These are phyloP conservation scores for Brienomyrus longianalis DNA, from an alignment of 2,113 vertebrate genomes.

Conservation along the genomic window DNA sequence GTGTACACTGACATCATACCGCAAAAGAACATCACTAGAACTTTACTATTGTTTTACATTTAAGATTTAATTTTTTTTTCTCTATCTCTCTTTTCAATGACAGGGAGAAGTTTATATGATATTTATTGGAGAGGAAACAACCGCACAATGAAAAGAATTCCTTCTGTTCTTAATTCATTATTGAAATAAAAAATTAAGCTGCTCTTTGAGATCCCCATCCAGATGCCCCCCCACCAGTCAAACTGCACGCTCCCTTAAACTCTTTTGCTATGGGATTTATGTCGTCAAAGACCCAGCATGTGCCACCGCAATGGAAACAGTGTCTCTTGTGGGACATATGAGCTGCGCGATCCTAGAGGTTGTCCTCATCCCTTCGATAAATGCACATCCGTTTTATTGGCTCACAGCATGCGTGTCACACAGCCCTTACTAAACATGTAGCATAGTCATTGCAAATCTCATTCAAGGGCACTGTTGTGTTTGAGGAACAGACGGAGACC, in stretches of 20 bases:
- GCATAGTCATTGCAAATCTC: neutral
- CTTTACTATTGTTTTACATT: neutral
- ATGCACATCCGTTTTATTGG: neutral
- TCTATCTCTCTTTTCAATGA: neutral
- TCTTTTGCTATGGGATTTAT: neutral
- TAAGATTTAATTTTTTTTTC: neutral
- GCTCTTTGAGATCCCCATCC: neutral
- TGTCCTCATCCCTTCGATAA: neutral
- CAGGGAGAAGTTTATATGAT: conserved; percentile 3
- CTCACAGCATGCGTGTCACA: neutral
- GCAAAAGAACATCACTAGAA: neutral
- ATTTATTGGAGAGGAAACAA: neutral
- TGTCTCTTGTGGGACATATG: neutral
- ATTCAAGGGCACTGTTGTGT: neutral
- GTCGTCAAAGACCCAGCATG: neutral
- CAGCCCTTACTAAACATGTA: conserved; percentile 4
- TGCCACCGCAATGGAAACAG: neutral
- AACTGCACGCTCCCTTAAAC: neutral
- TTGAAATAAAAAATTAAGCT: neutral
- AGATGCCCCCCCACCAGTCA: neutral
- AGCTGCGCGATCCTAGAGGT: neutral
- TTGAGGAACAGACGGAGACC: neutral
- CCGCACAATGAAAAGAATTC: neutral
- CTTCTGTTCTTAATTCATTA: neutral
- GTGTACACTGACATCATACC: neutral